Conservation (phyloP, 2,797 vertebrate species). For the Dermochelys coriacea region DNA sequence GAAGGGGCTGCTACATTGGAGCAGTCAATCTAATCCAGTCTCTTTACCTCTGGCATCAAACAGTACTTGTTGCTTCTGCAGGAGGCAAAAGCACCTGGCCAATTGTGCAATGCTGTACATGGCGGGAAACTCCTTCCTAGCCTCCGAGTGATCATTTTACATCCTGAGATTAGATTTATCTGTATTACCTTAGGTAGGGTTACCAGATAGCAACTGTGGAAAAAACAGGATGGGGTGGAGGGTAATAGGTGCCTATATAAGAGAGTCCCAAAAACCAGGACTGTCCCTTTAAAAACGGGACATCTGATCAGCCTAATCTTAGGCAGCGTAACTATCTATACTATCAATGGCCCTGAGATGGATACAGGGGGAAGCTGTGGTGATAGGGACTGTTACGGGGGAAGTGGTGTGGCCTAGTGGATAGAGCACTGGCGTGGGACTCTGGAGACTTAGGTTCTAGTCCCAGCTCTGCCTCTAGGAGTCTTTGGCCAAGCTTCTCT, state of each 20-base stretch:
- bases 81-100: not conserved
- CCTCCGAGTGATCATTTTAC: not conserved
- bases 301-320: not conserved
- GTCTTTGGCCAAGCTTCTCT: not conserved
- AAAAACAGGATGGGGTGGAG: no score
- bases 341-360: not conserved
- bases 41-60: constrained; percentile 1
- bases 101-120: accelerated
- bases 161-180: not conserved
- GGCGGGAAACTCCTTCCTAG: not conserved
- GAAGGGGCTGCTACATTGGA: constrained; percentile 23
- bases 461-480: accelerated
- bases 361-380: not conserved
- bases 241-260: no score
- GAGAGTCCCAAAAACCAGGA: no score
- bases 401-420: not conserved
- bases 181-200: not conserved
- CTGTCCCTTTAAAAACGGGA: no score
- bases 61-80: accelerated
- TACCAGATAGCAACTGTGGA: no score
- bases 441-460: not conserved
- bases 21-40: constrained; percentile 19
- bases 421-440: not conserved
- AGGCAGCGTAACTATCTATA: not conserved
- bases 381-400: not conserved